Evolutionary conservation across 1,140 invertebrate genomes (phyloP).

Genomic region (Bombus haemorrhoidalis): DNA sequence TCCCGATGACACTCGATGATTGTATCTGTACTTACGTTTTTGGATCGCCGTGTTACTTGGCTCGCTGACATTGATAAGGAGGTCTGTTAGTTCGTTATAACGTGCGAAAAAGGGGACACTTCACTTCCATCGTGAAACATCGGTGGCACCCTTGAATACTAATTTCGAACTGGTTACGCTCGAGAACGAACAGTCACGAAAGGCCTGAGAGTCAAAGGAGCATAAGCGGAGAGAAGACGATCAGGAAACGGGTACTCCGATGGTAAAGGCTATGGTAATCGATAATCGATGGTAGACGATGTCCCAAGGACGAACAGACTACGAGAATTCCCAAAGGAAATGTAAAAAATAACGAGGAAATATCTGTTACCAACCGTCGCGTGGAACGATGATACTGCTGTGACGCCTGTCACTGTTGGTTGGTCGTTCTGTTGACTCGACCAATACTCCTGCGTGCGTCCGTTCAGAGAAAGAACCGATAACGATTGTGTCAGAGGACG

Average conservation of each 20-base stretch:
- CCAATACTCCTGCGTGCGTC: not conserved
- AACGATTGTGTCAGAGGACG: conserved; percentile 2
- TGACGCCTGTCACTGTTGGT: conserved; percentile 5
- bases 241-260: not conserved
- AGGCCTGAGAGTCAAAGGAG: not conserved
- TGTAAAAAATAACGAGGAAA: not conserved
- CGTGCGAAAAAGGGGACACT: not conserved
- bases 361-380: not conserved
- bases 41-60: not conserved
- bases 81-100: not conserved
- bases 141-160: not conserved
- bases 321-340: not conserved
- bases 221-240: not conserved
- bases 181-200: not conserved
- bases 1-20: conserved; percentile 24
- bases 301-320: not conserved
- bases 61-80: not conserved
- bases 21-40: conserved; percentile 11
- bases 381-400: not conserved
- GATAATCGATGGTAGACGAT: not conserved
- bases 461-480: not conserved
- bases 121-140: not conserved
- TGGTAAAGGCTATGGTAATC: not conserved
- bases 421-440: not conserved
- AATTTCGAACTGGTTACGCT: not conserved